Conservation (phyloP, 2,888 invertebrate genomes). For the Mythimna ferrago region DNA sequence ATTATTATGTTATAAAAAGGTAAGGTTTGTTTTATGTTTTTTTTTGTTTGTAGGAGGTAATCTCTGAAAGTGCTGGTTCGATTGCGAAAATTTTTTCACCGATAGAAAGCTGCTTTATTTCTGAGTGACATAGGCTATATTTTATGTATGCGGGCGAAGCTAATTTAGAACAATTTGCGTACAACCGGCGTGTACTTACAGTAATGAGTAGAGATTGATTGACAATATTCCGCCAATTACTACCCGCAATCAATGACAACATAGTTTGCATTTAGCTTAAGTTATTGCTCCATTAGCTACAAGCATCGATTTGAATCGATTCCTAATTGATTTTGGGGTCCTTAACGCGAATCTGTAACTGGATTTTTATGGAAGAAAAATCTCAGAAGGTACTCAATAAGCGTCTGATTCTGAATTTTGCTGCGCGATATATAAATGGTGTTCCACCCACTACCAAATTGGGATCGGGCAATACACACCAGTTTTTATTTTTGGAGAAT, state of each 20-base stretch:
- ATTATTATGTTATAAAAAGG: no score
- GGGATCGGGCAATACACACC: conserved; percentile 21
- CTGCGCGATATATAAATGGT: conserved; percentile 9
- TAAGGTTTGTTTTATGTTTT: no score
- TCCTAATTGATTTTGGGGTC: conserved; percentile 19
- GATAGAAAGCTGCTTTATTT: no score
- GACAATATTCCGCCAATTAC: conserved; percentile 38
- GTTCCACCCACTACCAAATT: conserved; percentile 45
- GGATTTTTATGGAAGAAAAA: conserved; percentile 1
- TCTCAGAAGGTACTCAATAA: neutral
- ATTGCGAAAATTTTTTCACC: no score
- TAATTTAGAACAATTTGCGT: conserved; percentile 18
- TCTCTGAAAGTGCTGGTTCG: no score
- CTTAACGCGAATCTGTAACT: neutral
- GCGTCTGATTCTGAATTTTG: conserved; percentile 5
- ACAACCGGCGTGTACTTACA: conserved; percentile 14
- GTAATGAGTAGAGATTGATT: conserved; percentile 48
- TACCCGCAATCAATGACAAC: conserved; percentile 22
- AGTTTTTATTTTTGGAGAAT: conserved; percentile 35
- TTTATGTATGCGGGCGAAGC: no score
- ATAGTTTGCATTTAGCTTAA: conserved; percentile 25
- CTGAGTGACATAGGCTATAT: no score
- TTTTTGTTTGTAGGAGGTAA: no score
- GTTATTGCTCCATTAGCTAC: conserved; percentile 28
- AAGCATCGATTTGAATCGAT: conserved; percentile 19